Percentiles rank a stretch among this genome's conserved stretches.
Conservation (phyloP, 2,113 vertebrate genomes). For the Numenius arquata region DNA sequence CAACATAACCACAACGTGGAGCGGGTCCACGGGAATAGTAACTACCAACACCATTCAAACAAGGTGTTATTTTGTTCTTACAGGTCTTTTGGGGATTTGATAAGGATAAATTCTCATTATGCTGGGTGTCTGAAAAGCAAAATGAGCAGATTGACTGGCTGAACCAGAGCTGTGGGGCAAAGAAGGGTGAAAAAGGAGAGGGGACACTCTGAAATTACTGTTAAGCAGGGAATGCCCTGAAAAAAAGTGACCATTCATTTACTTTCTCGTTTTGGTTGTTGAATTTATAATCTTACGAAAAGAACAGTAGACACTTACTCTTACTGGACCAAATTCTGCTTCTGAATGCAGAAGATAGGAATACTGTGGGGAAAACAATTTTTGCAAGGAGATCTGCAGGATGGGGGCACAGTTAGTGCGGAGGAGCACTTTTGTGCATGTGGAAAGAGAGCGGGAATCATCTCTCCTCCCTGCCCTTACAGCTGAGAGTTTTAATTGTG, state of each 20-base stretch:
- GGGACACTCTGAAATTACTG: background rate
- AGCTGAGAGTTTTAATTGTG: background rate
- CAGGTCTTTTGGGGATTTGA: background rate
- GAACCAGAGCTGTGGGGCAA: background rate
- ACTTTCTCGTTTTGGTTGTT: background rate
- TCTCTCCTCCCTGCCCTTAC: background rate
- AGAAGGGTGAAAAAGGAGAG: background rate
- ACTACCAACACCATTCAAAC: background rate
- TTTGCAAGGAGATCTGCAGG: background rate
- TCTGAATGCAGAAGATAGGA: background rate
- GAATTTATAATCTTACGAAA: background rate
- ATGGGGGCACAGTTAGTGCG: fast-evolving
- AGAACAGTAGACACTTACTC: background rate
- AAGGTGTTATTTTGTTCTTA: background rate
- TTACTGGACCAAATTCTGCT: background rate
- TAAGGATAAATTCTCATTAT: background rate
- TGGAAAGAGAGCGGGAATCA: background rate
- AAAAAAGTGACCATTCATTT: background rate
- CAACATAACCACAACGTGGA: background rate
- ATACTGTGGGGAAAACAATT: background rate
- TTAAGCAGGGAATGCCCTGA: background rate
- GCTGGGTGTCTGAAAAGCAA: background rate
- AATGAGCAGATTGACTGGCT: background rate
- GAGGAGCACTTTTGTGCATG: background rate
- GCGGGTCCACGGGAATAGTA: background rate